Conservation (phyloP, 2,797 vertebrate genomes). For the Aeoliscus strigatus region DNA sequence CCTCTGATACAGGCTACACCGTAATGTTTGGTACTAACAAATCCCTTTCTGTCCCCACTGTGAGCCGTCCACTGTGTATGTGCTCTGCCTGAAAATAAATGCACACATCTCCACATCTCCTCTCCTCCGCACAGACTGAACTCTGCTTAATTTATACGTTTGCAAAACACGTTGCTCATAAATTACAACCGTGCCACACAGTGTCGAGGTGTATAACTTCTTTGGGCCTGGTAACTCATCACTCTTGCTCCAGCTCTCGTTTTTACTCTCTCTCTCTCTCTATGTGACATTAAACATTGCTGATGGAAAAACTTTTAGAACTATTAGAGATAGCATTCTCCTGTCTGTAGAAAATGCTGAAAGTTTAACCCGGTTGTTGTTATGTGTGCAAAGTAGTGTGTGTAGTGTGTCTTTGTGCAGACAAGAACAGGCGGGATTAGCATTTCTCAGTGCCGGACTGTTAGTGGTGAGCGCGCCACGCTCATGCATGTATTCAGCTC, state of each 20-base stretch:
- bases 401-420: conserved; percentile 20
- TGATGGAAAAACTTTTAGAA: conserved; percentile 31
- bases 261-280: conserved; percentile 20
- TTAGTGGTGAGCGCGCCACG: not conserved
- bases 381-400: no score
- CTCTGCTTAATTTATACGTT: conserved; percentile 33
- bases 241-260: conserved; percentile 6
- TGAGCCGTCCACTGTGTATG: no score
- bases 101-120: no score
- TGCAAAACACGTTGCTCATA: conserved; percentile 22
- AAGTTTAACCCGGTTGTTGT: not conserved
- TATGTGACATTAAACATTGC: conserved; percentile 15
- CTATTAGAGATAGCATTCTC: conserved; percentile 24
- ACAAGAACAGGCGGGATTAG: conserved; percentile 14
- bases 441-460: conserved; percentile 9
- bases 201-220: conserved; percentile 27
- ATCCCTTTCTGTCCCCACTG: no score
- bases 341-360: not conserved
- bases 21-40: no score
- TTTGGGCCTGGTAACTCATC: conserved; percentile 32
- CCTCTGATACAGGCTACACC: no score
- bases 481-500: conserved; percentile 20
- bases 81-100: no score
- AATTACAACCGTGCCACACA: no score
- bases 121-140: not conserved